Evolutionary conservation across 1,140 invertebrate species (phyloP).

Genomic region (Coenobita brevimanus): DNA sequence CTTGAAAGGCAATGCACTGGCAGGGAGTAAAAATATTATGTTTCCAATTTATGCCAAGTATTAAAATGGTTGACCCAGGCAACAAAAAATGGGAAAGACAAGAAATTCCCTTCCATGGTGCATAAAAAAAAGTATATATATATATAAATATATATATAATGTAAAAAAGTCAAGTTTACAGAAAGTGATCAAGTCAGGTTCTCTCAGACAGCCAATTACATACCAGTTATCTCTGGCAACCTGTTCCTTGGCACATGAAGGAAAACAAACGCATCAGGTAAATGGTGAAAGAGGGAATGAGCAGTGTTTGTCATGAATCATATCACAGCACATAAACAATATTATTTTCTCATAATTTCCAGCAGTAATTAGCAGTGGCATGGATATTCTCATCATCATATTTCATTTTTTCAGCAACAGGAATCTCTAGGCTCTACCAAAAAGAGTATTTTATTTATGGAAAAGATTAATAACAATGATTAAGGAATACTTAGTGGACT

Average conservation of each 20-base stretch:
- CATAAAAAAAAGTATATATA: conserved; percentile 62
- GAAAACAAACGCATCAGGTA: conserved; percentile 62
- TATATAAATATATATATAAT: conserved; percentile 30
- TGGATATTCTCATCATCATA: too few relatives aligned
- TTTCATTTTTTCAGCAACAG: too few relatives aligned
- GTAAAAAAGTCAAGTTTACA: conserved; percentile 55
- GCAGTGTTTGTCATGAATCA: too few relatives aligned
- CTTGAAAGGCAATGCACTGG: neutral
- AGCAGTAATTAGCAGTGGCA: too few relatives aligned
- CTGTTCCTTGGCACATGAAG: conserved; percentile 66
- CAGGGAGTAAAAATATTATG: conserved; percentile 33
- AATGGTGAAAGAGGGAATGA: conserved; percentile 29
- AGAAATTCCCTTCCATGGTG: conserved; percentile 69
- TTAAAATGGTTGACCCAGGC: conserved; percentile 65
- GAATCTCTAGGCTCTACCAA: too few relatives aligned
- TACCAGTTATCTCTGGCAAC: conserved; percentile 65
- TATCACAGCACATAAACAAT: too few relatives aligned
- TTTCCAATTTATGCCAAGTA: neutral
- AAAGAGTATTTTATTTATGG: too few relatives aligned
- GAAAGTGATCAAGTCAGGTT: conserved; percentile 63
- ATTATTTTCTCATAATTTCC: too few relatives aligned
- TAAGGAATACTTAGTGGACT: too few relatives aligned
- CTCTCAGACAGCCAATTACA: conserved; percentile 63
- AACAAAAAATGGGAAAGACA: conserved; percentile 53
- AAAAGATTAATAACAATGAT: too few relatives aligned